phyloP scores from a whole-genome alignment of 2,888 invertebrate genomes.

The Pammene aurita region DNA sequence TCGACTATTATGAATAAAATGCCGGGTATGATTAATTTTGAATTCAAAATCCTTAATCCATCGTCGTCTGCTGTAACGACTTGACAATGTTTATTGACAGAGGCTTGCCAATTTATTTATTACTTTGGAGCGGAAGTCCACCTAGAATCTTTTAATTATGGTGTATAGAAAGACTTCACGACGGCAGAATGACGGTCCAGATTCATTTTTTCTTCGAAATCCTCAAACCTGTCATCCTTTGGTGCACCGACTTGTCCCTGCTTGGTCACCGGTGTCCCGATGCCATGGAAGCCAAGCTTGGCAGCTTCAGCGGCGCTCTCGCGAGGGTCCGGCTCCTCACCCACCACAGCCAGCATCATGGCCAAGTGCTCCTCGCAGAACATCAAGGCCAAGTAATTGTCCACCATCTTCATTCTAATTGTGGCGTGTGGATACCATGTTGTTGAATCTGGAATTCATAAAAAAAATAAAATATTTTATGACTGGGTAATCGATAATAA shows the following conservation, averaged over 20 bases:
- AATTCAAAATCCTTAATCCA: no score
- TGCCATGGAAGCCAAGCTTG: slow-evolving; percentile 55
- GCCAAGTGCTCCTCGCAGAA: slow-evolving; percentile 58
- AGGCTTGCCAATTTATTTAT: no score
- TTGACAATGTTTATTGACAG: no score
- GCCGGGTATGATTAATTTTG: no score
- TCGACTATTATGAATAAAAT: no score
- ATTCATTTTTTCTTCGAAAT: slow-evolving; percentile 7
- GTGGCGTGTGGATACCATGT: slow-evolving; percentile 48
- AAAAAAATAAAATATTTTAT: no score
- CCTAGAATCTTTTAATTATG: not conserved
- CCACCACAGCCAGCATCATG: slow-evolving; percentile 58
- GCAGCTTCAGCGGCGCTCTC: slow-evolving; percentile 56
- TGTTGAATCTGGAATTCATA: slow-evolving; percentile 48
- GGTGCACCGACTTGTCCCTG: slow-evolving; percentile 3
- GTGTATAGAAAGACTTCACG: slow-evolving; percentile 24
- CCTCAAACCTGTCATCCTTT: slow-evolving; percentile 4
- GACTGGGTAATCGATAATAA: no score
- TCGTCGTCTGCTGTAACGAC: no score
- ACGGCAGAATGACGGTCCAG: slow-evolving; percentile 11
- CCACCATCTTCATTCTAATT: slow-evolving; percentile 60
- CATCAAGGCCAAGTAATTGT: slow-evolving; percentile 64
- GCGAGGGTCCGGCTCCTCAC: slow-evolving; percentile 52
- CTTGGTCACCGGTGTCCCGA: slow-evolving; percentile 52
- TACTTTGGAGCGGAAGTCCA: no score